phyloP scores from a whole-genome alignment of 2,797 vertebrate genomes.

The Pseudochirops corinnae region DNA sequence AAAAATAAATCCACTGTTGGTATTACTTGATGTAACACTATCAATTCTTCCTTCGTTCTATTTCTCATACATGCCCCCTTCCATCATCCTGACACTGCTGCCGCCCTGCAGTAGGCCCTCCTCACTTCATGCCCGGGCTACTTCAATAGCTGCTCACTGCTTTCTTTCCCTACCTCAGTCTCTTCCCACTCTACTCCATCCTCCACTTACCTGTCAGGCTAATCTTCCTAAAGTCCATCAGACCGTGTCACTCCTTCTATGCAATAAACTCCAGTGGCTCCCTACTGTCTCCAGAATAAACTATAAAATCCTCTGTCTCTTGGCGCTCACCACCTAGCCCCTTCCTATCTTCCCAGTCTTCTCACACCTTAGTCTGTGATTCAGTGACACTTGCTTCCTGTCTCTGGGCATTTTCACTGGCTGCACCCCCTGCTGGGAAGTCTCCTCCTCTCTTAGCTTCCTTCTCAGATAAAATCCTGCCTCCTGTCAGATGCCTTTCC shows the following conservation, averaged over 20 bases:
- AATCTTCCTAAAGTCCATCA: background rate
- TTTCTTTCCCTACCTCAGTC: background rate
- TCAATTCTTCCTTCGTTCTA: background rate
- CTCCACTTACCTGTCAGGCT: background rate
- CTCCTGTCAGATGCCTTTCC: background rate
- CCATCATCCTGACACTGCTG: background rate
- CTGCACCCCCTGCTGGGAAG: background rate
- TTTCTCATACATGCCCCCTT: too few species aligned
- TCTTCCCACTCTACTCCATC: background rate
- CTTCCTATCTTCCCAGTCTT: background rate
- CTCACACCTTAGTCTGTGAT: background rate
- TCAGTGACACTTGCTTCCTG: background rate
- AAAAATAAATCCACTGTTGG: slow-evolving; percentile 28
- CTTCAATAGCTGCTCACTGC: background rate
- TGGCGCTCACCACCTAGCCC: background rate
- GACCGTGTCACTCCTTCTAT: background rate
- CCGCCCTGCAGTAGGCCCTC: background rate
- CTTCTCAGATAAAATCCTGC: background rate
- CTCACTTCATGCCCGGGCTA: rapidly evolving
- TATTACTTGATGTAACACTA: background rate
- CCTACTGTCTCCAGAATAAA: background rate
- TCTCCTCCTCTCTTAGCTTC: background rate
- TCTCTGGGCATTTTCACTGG: background rate
- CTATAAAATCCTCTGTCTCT: background rate
- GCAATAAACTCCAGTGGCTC: too few species aligned